These are phyloP conservation scores for Rhinoderma darwinii DNA, from an alignment of 2,113 vertebrate species.

Conservation along the genomic window DNA sequence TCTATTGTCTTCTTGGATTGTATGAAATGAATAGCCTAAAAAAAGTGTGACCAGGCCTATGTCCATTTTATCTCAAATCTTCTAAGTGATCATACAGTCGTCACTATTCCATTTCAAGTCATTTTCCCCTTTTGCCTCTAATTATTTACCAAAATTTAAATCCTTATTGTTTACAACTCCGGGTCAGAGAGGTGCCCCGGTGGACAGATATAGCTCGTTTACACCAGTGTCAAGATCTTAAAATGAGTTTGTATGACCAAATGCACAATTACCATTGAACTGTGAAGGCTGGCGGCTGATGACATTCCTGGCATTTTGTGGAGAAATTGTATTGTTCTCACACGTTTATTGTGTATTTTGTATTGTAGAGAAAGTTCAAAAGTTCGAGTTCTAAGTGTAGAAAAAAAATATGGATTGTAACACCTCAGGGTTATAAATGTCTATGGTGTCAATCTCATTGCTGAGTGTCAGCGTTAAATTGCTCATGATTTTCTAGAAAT, in stretches of 20 bases:
- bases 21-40: background rate
- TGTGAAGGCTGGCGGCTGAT: constrained; percentile 45
- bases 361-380: constrained; percentile 56
- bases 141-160: constrained; percentile 28
- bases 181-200: constrained; percentile 30
- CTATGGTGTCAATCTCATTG: constrained; percentile 26
- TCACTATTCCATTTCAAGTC: constrained; percentile 6
- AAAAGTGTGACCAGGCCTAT: background rate
- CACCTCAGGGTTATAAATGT: constrained; percentile 40
- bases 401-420: constrained; percentile 43
- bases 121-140: background rate
- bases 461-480: background rate
- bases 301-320: constrained; percentile 56
- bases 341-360: constrained; percentile 55
- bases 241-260: constrained; percentile 53
- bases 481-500: background rate
- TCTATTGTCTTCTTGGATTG: constrained; percentile 1
- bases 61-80: background rate
- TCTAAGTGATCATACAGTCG: background rate
- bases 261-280: constrained; percentile 54
- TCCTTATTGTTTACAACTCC: constrained; percentile 42
- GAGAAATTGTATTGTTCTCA: constrained; percentile 52
- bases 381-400: constrained; percentile 42
- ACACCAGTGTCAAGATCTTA: constrained; percentile 50
- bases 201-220: constrained; percentile 52